phyloP scores from a whole-genome alignment of 2,888 invertebrate genomes.

The Meghimatium bilineatum region DNA sequence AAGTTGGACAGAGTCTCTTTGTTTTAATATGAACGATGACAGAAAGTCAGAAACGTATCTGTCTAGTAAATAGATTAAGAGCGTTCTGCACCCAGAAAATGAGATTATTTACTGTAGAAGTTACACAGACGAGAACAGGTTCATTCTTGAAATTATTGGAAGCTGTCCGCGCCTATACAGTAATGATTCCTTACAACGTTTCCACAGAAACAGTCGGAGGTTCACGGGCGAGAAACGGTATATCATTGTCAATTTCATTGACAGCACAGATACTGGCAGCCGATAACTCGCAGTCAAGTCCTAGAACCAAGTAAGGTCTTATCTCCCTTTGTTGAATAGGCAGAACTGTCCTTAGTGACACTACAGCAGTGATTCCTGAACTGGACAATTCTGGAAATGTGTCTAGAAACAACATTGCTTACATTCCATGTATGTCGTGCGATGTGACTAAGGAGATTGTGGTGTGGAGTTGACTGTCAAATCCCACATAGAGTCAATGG shows the following conservation, averaged over 20 bases:
- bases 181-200: slow-evolving; percentile 11
- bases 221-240: slow-evolving; percentile 33
- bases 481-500: too few relatives aligned
- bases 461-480: too few relatives aligned
- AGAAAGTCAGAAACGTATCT: neutral
- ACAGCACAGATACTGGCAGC: slow-evolving; percentile 46
- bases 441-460: too few relatives aligned
- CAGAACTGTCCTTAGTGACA: slow-evolving; percentile 45
- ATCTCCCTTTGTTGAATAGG: slow-evolving; percentile 49
- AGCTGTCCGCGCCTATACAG: slow-evolving; percentile 1
- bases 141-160: slow-evolving; percentile 29
- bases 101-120: neutral
- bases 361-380: slow-evolving; percentile 8
- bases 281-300: slow-evolving; percentile 43
- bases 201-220: slow-evolving; percentile 24
- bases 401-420: neutral
- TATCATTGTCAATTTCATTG: slow-evolving; percentile 50
- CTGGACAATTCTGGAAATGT: slow-evolving; percentile 29
- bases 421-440: too few relatives aligned
- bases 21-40: slow-evolving; percentile 8
- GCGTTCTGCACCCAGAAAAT: neutral
- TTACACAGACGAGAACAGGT: slow-evolving; percentile 31
- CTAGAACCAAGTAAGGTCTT: slow-evolving; percentile 36
- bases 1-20: neutral
- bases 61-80: neutral